Evolutionary conservation across 1,140 invertebrate genomes (phyloP).

Genomic region (Lithobius niger): DNA sequence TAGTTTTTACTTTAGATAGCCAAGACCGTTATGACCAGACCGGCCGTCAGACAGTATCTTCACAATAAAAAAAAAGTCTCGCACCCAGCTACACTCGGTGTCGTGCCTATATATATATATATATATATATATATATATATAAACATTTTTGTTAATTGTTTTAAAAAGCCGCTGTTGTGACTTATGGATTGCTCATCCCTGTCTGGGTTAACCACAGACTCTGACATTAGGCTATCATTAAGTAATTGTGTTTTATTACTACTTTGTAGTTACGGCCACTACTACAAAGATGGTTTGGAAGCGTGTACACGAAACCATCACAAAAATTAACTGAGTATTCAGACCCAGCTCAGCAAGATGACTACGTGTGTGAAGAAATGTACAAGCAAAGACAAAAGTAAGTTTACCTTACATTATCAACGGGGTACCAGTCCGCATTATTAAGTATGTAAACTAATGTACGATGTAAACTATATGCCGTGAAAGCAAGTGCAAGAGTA

Average conservation of each 20-base stretch:
- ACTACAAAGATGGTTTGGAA: conserved; percentile 9
- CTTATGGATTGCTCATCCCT: neutral
- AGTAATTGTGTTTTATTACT: neutral
- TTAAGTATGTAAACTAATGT: neutral
- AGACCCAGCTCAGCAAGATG: neutral
- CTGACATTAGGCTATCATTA: neutral
- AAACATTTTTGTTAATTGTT: neutral
- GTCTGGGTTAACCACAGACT: neutral
- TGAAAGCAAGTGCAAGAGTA: neutral
- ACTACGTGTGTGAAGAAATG: conserved; percentile 3
- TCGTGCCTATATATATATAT: too few relatives aligned
- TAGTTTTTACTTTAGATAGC: too few relatives aligned
- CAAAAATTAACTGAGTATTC: neutral
- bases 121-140: too few relatives aligned
- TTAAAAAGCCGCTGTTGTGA: neutral
- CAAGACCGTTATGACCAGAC: too few relatives aligned
- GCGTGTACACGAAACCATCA: conserved; percentile 9
- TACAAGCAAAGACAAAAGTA: conserved; percentile 1
- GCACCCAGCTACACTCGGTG: too few relatives aligned
- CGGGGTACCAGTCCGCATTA: neutral
- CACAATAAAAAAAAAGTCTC: too few relatives aligned
- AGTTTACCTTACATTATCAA: neutral
- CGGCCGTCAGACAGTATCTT: too few relatives aligned
- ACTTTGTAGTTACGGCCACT: neutral
- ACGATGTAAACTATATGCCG: neutral